These are phyloP conservation scores for Tillus elongatus DNA, from an alignment of 2,888 invertebrate species.

Conservation along the genomic window DNA sequence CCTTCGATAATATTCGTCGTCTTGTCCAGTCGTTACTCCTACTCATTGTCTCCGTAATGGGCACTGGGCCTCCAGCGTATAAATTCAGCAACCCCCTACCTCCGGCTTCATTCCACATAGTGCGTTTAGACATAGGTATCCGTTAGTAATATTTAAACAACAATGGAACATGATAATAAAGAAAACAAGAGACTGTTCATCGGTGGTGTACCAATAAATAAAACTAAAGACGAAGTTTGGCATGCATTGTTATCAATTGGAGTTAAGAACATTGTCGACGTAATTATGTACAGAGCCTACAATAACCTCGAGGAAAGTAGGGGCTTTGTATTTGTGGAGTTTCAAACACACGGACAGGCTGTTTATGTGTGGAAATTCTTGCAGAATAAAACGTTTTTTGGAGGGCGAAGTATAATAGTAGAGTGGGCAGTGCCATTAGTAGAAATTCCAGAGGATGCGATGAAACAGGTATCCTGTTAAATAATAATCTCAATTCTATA, in stretches of 20 bases:
- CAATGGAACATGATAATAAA: too few species aligned
- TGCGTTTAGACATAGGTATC: too few species aligned
- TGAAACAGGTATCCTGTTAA: slow-evolving; percentile 55
- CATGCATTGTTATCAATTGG: slow-evolving; percentile 50
- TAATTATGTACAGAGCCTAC: slow-evolving; percentile 54
- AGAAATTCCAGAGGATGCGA: slow-evolving; percentile 58
- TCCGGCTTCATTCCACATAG: too few species aligned
- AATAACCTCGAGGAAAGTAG: slow-evolving; percentile 55
- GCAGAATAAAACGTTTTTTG: too few species aligned
- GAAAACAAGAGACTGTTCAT: slow-evolving; percentile 32
- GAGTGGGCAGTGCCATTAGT: slow-evolving; percentile 81
- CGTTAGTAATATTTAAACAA: too few species aligned
- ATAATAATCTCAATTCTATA: too few species aligned
- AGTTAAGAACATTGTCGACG: slow-evolving; percentile 35
- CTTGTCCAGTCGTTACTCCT: too few species aligned
- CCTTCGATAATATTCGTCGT: too few species aligned
- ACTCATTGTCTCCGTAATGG: too few species aligned
- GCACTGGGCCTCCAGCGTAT: too few species aligned
- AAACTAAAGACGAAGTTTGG: slow-evolving; percentile 54
- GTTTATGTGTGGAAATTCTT: slow-evolving; percentile 60
- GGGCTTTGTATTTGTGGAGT: slow-evolving; percentile 77
- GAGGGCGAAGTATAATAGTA: too few species aligned
- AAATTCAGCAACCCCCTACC: too few species aligned
- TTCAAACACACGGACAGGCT: slow-evolving; percentile 62
- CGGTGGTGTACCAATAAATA: slow-evolving; percentile 38